These are phyloP conservation scores for Andrena haemorrhoa DNA, from an alignment of 2,888 invertebrate genomes.

Conservation along the genomic window DNA sequence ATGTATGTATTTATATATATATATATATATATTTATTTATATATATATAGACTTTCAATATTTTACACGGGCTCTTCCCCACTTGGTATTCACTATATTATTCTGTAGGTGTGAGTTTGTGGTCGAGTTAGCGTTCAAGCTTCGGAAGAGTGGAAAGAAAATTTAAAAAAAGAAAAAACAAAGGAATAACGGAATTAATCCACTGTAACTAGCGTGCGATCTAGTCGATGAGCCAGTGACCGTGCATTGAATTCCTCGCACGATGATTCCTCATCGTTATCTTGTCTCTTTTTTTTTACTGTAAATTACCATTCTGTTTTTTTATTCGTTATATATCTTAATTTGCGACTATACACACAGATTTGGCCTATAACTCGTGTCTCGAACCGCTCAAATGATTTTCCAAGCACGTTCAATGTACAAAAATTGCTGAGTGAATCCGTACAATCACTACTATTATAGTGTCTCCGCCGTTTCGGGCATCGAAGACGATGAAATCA, in stretches of 20 bases:
- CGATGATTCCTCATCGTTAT: constrained; percentile 10
- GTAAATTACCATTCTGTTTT: constrained; percentile 1
- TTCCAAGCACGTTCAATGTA: constrained; percentile 40
- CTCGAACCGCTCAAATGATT: constrained; percentile 20
- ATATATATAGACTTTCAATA: constrained; percentile 81
- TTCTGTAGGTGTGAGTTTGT: constrained; percentile 42
- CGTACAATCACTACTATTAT: constrained; percentile 13
- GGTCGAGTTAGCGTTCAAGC: constrained; percentile 57
- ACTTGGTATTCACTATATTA: constrained; percentile 56
- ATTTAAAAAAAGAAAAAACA: background rate
- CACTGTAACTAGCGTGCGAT: constrained; percentile 16
- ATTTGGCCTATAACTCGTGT: constrained; percentile 31
- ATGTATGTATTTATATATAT: constrained; percentile 66
- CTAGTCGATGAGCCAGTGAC: constrained; percentile 16
- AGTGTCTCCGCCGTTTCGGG: background rate
- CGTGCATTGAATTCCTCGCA: constrained; percentile 8
- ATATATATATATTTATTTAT: constrained; percentile 66
- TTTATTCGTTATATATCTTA: constrained; percentile 21
- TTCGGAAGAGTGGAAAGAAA: constrained; percentile 35
- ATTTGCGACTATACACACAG: constrained; percentile 42
- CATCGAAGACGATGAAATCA: constrained; percentile 1
- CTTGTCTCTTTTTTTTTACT: constrained; percentile 9
- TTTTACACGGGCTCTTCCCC: constrained; percentile 77
- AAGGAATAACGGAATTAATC: constrained; percentile 4
- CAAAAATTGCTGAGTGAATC: constrained; percentile 16